These are phyloP conservation scores for Erebia ligea DNA, from an alignment of 2,888 invertebrate species.

Conservation along the genomic window DNA sequence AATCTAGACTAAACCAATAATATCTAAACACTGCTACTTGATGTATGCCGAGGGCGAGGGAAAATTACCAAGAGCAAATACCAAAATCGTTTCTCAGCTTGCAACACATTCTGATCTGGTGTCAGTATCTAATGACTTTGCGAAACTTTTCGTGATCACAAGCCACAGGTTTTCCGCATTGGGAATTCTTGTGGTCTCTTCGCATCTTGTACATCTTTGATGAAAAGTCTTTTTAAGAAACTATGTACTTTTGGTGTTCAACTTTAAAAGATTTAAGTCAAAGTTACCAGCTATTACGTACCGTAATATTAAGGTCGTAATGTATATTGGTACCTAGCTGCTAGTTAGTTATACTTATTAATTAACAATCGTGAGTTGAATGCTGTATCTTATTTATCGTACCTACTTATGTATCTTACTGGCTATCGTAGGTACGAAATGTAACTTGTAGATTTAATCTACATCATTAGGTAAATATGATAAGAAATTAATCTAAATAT, in stretches of 20 bases:
- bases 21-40: conserved; percentile 22
- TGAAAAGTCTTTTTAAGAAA: not conserved
- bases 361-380: not conserved
- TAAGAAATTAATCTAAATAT: conserved; percentile 14
- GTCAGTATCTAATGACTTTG: conserved; percentile 62
- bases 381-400: not conserved
- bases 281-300: too few species aligned
- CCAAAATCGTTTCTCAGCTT: conserved; percentile 58
- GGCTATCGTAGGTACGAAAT: too few species aligned
- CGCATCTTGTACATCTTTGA: conserved; percentile 1
- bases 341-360: not conserved
- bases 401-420: not conserved
- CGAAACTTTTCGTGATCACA: conserved; percentile 75
- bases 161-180: conserved; percentile 72
- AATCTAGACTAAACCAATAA: conserved; percentile 25
- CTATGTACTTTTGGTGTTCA: not conserved
- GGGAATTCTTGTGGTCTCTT: conserved; percentile 52
- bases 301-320: too few species aligned
- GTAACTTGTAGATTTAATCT: conserved; percentile 7
- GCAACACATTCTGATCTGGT: conserved; percentile 58
- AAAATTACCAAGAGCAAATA: conserved; percentile 37
- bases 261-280: not conserved
- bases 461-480: not conserved
- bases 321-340: too few species aligned
- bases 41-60: conserved; percentile 40